phyloP scores from a whole-genome alignment of 2,797 vertebrate genomes.

The Lerista edwardsae region DNA sequence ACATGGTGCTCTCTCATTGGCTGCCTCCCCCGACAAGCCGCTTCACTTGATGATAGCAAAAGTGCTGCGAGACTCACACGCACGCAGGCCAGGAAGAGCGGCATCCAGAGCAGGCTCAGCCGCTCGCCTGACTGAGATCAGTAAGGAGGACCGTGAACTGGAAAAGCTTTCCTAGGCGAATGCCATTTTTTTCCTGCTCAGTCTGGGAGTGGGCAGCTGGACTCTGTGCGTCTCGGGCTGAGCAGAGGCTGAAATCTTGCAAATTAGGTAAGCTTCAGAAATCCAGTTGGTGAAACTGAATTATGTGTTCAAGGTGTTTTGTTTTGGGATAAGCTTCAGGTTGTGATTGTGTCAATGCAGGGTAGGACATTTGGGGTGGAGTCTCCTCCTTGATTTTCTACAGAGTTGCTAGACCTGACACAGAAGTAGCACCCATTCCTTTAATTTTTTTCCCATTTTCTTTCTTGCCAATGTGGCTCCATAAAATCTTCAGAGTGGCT shows the following conservation, averaged over 20 bases:
- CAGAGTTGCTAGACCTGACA: slow-evolving; percentile 9
- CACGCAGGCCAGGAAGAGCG: slow-evolving; percentile 8
- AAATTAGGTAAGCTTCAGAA: slow-evolving; percentile 37
- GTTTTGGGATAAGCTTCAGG: slow-evolving; percentile 21
- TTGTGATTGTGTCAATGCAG: neutral
- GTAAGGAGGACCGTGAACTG: neutral
- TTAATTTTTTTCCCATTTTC: neutral
- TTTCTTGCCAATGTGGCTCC: neutral
- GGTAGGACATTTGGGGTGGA: neutral
- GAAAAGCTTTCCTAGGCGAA: accelerated
- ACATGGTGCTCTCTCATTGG: slow-evolving; percentile 27
- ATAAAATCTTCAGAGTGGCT: neutral
- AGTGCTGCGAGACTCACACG: slow-evolving; percentile 25
- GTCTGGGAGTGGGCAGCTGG: neutral
- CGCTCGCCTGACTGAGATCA: slow-evolving; percentile 14
- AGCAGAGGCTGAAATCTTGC: neutral
- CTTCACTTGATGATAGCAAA: slow-evolving; percentile 19
- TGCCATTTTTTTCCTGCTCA: neutral
- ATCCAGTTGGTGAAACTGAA: slow-evolving; percentile 30
- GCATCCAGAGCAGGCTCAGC: accelerated
- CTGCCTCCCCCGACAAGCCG: neutral
- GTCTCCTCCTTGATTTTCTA: accelerated
- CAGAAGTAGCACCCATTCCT: too few relatives aligned
- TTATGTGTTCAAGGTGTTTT: slow-evolving; percentile 10
- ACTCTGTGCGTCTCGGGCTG: slow-evolving; percentile 4